These are phyloP conservation scores for Thyatira batis DNA, from an alignment of 2,888 invertebrate species.

Conservation along the genomic window DNA sequence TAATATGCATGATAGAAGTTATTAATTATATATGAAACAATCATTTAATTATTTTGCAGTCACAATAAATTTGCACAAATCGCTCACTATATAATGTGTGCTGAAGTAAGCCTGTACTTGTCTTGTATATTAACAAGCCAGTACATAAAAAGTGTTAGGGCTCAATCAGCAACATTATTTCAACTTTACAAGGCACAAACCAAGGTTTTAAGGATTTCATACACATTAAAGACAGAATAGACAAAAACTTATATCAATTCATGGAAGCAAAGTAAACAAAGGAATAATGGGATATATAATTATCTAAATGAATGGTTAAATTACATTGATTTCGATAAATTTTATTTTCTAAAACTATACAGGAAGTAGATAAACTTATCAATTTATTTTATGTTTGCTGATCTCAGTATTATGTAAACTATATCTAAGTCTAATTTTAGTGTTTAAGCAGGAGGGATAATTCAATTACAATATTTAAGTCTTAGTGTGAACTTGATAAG, in stretches of 20 bases:
- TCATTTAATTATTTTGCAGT: constrained; percentile 69
- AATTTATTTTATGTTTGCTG: neutral
- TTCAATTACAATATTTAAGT: too few species aligned
- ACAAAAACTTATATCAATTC: neutral
- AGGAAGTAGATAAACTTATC: neutral
- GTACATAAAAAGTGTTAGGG: constrained; percentile 30
- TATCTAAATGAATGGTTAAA: neutral
- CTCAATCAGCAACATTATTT: constrained; percentile 49
- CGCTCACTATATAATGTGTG: constrained; percentile 55
- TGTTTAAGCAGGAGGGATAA: too few species aligned
- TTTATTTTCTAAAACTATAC: neutral
- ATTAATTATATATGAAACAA: constrained; percentile 64
- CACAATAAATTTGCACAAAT: constrained; percentile 73
- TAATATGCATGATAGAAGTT: constrained; percentile 71
- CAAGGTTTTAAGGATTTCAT: constrained; percentile 45
- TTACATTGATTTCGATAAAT: neutral
- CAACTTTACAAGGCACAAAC: constrained; percentile 74
- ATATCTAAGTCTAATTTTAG: neutral
- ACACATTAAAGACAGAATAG: neutral
- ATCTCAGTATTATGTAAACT: neutral
- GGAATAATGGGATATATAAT: neutral
- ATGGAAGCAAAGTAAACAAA: neutral
- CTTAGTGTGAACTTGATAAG: neutral
- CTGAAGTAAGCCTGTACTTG: constrained; percentile 26
- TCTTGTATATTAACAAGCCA: constrained; percentile 22